phyloP scores from a whole-genome alignment of 2,888 invertebrate genomes.

The Acleris literana region DNA sequence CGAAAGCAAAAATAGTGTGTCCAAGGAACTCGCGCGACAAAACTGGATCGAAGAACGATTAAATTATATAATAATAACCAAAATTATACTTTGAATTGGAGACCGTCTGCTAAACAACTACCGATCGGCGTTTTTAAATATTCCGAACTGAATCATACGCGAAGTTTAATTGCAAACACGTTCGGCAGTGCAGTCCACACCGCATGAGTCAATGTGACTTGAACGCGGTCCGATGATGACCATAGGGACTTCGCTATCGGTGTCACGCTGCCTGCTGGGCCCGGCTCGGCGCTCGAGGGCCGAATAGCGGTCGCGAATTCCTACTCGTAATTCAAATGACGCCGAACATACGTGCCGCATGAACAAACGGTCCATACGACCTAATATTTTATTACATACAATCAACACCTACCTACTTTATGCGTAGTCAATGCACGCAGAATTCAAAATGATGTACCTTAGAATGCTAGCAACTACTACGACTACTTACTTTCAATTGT shows the following conservation, averaged over 20 bases:
- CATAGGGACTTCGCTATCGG: constrained; percentile 72
- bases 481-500: background rate
- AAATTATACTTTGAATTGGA: background rate
- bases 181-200: constrained; percentile 67
- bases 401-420: constrained; percentile 51
- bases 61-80: constrained; percentile 15
- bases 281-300: constrained; percentile 60
- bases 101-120: constrained; percentile 55
- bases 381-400: constrained; percentile 72
- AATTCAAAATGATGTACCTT: constrained; percentile 40
- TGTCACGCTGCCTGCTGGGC: constrained; percentile 71
- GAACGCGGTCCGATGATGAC: constrained; percentile 51
- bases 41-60: constrained; percentile 34
- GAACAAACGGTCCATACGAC: constrained; percentile 75
- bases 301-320: constrained; percentile 82
- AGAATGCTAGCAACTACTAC: background rate
- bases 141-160: constrained; percentile 73
- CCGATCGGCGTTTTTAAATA: constrained; percentile 66
- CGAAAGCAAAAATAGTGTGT: constrained; percentile 45
- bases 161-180: constrained; percentile 64
- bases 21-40: constrained; percentile 39
- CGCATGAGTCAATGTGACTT: constrained; percentile 59
- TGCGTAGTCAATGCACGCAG: constrained; percentile 51
- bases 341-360: constrained; percentile 67
- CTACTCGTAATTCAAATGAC: constrained; percentile 80